These are phyloP conservation scores for Glareola pratincola DNA, from an alignment of 2,113 vertebrate genomes.

Conservation along the genomic window DNA sequence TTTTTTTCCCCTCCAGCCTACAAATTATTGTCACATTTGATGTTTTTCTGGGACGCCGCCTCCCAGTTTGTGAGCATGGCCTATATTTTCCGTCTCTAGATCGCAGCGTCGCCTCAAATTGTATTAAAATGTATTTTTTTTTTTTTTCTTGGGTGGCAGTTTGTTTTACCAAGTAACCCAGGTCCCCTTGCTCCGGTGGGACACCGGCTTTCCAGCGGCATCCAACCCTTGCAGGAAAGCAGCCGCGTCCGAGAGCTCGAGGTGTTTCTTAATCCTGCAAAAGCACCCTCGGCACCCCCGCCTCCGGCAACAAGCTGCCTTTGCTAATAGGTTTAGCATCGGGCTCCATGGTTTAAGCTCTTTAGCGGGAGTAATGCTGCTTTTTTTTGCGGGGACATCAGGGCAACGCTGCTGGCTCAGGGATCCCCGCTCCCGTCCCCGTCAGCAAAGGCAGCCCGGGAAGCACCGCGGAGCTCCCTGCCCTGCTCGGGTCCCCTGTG, in stretches of 20 bases:
- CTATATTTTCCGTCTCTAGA: not conserved
- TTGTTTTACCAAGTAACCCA: not conserved
- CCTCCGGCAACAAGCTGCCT: not conserved
- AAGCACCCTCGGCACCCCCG: rapidly evolving
- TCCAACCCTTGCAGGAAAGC: not conserved
- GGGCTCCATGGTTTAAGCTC: not conserved
- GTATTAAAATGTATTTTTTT: not conserved
- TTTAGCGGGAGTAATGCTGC: not conserved
- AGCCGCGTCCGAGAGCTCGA: rapidly evolving
- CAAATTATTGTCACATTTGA: not conserved
- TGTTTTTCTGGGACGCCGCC: not conserved
- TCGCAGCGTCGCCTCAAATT: not conserved
- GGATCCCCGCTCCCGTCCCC: not conserved
- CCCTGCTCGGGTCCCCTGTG: rapidly evolving
- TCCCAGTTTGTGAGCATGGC: not conserved
- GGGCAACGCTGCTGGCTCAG: not conserved
- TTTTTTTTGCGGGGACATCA: not conserved
- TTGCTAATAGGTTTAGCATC: not conserved
- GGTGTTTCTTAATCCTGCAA: not conserved
- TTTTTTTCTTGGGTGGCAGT: not conserved
- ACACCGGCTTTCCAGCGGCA: not conserved
- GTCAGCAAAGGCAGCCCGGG: rapidly evolving
- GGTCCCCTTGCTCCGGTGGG: rapidly evolving
- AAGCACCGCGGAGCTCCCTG: not conserved
- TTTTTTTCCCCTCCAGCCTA: not conserved